Percentiles rank a stretch among this genome's conserved stretches.
Conservation (phyloP, 2,797 vertebrate species). For the Poecilia velifera region DNA sequence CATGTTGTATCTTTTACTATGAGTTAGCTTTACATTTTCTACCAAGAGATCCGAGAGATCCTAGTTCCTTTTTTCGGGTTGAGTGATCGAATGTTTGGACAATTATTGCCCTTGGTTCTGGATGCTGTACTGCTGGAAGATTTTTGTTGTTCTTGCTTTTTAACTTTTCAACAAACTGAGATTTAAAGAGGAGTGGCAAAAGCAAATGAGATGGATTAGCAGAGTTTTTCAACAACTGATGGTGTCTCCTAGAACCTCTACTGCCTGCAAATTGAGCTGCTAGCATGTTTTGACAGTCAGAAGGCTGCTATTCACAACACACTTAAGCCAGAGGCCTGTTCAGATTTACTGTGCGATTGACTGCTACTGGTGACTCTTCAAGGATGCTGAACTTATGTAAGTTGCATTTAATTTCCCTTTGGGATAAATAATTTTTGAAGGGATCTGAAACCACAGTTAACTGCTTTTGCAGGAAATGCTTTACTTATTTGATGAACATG, state of each 20-base stretch:
- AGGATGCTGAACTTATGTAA: not conserved
- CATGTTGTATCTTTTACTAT: not conserved
- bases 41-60: not conserved
- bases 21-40: not conserved
- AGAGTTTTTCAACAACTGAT: not conserved
- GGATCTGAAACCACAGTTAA: not conserved
- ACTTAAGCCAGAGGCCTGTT: not conserved
- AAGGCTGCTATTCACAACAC: not conserved
- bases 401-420: not conserved
- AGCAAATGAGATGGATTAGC: not conserved
- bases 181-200: not conserved
- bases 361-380: not conserved
- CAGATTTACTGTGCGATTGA: not conserved
- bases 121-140: not conserved
- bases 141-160: not conserved
- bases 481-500: not conserved
- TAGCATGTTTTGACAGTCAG: not conserved
- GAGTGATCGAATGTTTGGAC: not conserved
- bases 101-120: not conserved
- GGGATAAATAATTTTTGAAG: not conserved
- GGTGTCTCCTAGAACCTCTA: not conserved
- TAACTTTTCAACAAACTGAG: not conserved
- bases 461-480: not conserved
- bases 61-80: not conserved
- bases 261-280: not conserved